A percentile compares a stretch with the other conserved stretches of the same genome.
phyloP scores from a whole-genome alignment of 2,113 vertebrate species.

The Rhegmatorhina hoffmannsi region DNA sequence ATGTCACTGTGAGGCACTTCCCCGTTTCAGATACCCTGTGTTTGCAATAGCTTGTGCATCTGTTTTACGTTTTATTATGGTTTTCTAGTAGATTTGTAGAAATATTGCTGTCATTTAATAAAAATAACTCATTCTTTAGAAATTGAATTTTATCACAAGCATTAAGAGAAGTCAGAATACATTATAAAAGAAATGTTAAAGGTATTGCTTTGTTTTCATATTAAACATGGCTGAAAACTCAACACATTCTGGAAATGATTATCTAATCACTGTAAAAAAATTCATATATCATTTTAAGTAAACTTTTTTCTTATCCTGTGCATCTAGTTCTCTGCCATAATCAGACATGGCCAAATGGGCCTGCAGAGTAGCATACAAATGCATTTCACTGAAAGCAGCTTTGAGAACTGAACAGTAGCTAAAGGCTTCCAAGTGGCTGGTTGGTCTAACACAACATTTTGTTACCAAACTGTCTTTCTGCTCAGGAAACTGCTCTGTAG shows the following conservation, averaged over 20 bases:
- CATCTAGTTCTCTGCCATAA: constrained; percentile 50
- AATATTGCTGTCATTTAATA: constrained; percentile 14
- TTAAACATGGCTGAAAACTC: constrained; percentile 30
- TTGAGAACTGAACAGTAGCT: constrained; percentile 56
- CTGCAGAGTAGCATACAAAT: constrained; percentile 57
- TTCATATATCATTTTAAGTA: constrained; percentile 26
- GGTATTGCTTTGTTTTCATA: background rate
- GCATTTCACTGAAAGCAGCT: constrained; percentile 51
- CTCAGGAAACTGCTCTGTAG: constrained; percentile 44
- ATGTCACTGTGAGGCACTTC: constrained; percentile 27
- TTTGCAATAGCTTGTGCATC: background rate
- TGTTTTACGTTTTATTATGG: background rate
- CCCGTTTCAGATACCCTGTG: constrained; percentile 40
- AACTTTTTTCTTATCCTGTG: constrained; percentile 36
- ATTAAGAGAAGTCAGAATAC: background rate
- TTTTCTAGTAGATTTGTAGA: background rate
- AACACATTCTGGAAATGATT: constrained; percentile 49
- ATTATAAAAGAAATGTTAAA: background rate
- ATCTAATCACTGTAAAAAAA: constrained; percentile 51
- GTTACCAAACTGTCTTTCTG: constrained; percentile 44
- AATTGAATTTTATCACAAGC: background rate
- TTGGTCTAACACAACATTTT: constrained; percentile 37
- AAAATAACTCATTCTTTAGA: constrained; percentile 9
- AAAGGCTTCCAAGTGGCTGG: constrained; percentile 1
- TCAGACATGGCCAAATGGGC: constrained; percentile 38